phyloP scores from a whole-genome alignment of 2,888 invertebrate genomes.

The Tenthredo amoena region DNA sequence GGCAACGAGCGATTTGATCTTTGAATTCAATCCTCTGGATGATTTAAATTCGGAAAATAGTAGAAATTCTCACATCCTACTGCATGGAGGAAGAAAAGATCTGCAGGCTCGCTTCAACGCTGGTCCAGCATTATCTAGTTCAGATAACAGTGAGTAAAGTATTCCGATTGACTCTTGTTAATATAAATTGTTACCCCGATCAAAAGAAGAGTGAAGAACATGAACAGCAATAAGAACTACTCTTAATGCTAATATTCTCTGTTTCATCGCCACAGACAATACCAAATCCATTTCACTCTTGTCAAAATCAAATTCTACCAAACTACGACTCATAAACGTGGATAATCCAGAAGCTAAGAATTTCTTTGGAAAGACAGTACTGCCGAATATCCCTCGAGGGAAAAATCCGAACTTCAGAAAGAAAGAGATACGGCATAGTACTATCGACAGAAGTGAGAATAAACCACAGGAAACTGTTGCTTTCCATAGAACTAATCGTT shows the following conservation, averaged over 20 bases:
- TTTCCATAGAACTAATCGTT: neutral
- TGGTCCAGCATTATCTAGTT: conserved; percentile 15
- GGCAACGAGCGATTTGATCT: conserved; percentile 67
- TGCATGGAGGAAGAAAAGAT: neutral
- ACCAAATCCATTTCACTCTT: neutral
- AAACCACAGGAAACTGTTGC: neutral
- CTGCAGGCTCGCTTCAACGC: neutral
- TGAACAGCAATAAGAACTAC: neutral
- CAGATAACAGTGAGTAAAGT: conserved; percentile 7
- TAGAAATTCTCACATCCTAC: neutral
- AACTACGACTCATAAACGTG: neutral
- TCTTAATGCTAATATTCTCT: neutral
- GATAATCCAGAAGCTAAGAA: no score
- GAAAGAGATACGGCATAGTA: neutral
- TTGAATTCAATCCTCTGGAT: conserved; percentile 61
- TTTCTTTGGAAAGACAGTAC: neutral
- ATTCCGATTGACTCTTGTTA: neutral
- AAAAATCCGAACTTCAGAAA: neutral
- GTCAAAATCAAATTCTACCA: neutral
- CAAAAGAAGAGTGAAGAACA: neutral
- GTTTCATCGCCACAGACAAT: neutral
- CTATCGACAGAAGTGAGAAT: neutral
- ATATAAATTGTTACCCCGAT: neutral
- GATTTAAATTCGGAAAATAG: neutral
- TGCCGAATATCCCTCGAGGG: conserved; percentile 16